Evolutionary conservation across 2,797 vertebrate genomes (phyloP), one percentile per base, ranked within the genome.

Genomic region (Neosalanx taihuensis): DNA sequence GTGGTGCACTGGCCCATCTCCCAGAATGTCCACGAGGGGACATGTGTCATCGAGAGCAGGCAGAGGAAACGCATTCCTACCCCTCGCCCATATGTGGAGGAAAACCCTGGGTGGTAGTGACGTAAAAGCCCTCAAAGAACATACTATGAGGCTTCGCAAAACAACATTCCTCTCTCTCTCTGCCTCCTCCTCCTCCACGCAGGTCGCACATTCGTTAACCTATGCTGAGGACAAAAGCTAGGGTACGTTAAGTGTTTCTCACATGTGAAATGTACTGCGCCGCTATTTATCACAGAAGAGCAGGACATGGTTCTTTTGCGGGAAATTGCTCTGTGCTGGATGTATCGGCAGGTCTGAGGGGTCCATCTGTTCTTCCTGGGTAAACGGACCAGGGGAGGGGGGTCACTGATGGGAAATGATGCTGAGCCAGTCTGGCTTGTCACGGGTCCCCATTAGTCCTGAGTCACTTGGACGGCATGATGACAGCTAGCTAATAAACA

Each of bases 31-130:
- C 72, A 78, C 85, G 84, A 89, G 81, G 71, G 92, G 92, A 93
- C 89, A 92, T 89, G 69, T 94, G 88, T 92, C 93, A 92, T 91
- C 90, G 89, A 88, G 88, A 89, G 78, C 80, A 86, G 83, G 75
- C 83, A 83, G 74, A 89, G 86, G 89, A 89, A 92, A 88, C 88
- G 84, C 85, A 91, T 91, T 91, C 84, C 85, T 86, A 83, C 83
- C 86, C 88, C 81, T 75, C 61, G 69, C 85, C 89, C 93, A 93
- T 85, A 91, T 90, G 90, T 88, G 79, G 82, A 89, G 90, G 89
- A 90, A 91, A 91, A 81, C 89, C 29, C 88, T 94, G 92, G 92
- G 91, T 93, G 92, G 93, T 83, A 93, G 89, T 94, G 92, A 93
- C 91, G 91, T 93, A 93, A 93, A 93, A 90, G 79, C 33, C 1